phyloP scores from a whole-genome alignment of 2,888 invertebrate genomes.

The Trichopria drosophilae region DNA sequence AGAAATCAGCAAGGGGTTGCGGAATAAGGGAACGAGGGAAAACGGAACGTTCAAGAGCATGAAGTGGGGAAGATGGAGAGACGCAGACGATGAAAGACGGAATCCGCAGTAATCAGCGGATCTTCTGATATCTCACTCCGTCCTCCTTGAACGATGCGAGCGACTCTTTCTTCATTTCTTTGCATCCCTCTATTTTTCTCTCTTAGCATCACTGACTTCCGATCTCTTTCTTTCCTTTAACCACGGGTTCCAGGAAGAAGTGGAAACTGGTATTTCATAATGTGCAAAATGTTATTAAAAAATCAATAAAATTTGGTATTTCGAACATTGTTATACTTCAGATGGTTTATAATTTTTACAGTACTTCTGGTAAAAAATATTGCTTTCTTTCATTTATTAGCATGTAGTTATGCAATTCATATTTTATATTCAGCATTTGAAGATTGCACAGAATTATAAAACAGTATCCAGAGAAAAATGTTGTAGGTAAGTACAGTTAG shows the following conservation, averaged over 20 bases:
- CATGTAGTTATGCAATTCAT: too few species aligned
- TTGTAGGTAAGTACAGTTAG: too few species aligned
- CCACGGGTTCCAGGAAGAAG: not conserved
- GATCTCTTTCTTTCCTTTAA: slow-evolving; percentile 30
- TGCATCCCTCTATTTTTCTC: slow-evolving; percentile 45
- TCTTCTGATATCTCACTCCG: slow-evolving; percentile 40
- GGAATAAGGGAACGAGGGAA: not conserved
- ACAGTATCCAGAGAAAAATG: too few species aligned
- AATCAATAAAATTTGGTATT: too few species aligned
- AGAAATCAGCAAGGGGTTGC: slow-evolving; percentile 27
- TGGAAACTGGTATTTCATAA: not conserved
- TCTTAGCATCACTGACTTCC: too few species aligned
- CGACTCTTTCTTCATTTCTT: slow-evolving; percentile 43
- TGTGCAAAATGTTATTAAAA: not conserved
- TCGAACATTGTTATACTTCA: too few species aligned
- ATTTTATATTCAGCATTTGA: too few species aligned
- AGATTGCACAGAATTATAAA: too few species aligned
- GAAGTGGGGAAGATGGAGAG: slow-evolving; percentile 54
- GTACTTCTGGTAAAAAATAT: too few species aligned
- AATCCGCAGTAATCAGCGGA: slow-evolving; percentile 54
- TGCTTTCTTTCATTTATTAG: too few species aligned
- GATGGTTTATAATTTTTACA: too few species aligned
- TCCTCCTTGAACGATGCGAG: slow-evolving; percentile 33
- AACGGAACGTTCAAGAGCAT: slow-evolving; percentile 34
- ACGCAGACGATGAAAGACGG: slow-evolving; percentile 52